Conservation (phyloP, 2,888 invertebrate genomes). For the Rhaphigaster nebulosa region DNA sequence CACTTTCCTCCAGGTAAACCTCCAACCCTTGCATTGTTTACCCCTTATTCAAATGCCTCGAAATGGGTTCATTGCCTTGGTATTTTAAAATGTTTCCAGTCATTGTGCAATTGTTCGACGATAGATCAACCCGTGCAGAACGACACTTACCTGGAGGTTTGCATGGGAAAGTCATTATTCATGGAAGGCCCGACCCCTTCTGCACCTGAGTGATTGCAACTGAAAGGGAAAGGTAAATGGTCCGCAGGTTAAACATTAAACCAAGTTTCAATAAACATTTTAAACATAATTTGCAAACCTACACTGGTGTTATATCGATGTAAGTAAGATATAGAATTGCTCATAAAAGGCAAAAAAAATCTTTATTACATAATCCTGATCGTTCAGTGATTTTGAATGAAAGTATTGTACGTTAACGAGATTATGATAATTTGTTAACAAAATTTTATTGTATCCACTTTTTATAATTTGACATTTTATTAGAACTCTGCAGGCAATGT, state of each 20-base stretch:
- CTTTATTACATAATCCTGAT: too few relatives aligned
- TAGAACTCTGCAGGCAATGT: too few relatives aligned
- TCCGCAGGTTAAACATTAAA: not conserved
- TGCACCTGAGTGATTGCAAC: not conserved
- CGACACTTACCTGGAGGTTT: not conserved
- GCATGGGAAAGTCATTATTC: constrained; percentile 20
- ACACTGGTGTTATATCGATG: too few relatives aligned
- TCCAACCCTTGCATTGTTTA: constrained; percentile 31
- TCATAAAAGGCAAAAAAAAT: too few relatives aligned
- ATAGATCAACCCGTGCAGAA: not conserved
- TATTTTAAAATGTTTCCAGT: constrained; percentile 29
- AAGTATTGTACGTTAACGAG: too few relatives aligned
- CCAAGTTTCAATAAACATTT: not conserved
- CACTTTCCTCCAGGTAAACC: not conserved
- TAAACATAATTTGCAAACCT: not conserved
- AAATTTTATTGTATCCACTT: too few relatives aligned
- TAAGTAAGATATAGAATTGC: too few relatives aligned
- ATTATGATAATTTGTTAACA: too few relatives aligned
- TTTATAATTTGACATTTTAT: too few relatives aligned
- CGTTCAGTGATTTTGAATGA: too few relatives aligned
- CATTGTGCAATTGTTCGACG: constrained; percentile 34
- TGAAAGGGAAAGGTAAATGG: constrained; percentile 38
- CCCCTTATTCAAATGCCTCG: not conserved
- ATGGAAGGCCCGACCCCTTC: not conserved
- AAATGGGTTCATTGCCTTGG: not conserved